Percentiles rank a stretch among this genome's conserved stretches.
phyloP scores from a whole-genome alignment of 2,797 vertebrate genomes.

The Anguilla pacifica region DNA sequence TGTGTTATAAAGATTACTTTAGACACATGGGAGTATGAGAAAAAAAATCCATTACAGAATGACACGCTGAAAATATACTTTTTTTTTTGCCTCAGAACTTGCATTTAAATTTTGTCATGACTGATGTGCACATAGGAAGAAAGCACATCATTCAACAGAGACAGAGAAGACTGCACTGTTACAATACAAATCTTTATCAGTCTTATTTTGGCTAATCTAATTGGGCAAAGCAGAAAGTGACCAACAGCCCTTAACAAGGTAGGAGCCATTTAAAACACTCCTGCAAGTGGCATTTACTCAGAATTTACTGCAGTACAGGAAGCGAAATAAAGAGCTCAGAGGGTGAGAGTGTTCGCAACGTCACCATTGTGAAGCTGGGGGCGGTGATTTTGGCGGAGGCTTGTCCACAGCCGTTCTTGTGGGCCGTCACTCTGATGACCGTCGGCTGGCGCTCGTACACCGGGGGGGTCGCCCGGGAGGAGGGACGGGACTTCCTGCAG shows the following conservation, averaged over 20 bases:
- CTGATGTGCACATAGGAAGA: no score
- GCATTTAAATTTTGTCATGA: no score
- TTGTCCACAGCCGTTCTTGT: slow-evolving; percentile 58
- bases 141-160: no score
- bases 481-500: not conserved
- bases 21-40: not conserved
- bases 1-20: not conserved
- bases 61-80: no score
- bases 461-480: not conserved
- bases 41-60: not conserved
- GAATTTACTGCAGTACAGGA: not conserved
- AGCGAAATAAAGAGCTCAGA: no score
- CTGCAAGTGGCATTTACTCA: no score
- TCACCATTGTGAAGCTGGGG: slow-evolving; percentile 56
- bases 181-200: not conserved
- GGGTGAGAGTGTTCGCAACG: not conserved
- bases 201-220: not conserved
- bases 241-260: not conserved
- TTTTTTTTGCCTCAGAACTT: no score
- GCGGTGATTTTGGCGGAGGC: slow-evolving; percentile 54
- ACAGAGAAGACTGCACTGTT: not conserved
- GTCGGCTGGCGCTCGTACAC: slow-evolving; percentile 59
- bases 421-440: slow-evolving; percentile 59
- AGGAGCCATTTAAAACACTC: not conserved
- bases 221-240: not conserved